Base-by-base conservation (phyloP, 23 tunicate genomes). In the Trididemnum clinides region DNA sequence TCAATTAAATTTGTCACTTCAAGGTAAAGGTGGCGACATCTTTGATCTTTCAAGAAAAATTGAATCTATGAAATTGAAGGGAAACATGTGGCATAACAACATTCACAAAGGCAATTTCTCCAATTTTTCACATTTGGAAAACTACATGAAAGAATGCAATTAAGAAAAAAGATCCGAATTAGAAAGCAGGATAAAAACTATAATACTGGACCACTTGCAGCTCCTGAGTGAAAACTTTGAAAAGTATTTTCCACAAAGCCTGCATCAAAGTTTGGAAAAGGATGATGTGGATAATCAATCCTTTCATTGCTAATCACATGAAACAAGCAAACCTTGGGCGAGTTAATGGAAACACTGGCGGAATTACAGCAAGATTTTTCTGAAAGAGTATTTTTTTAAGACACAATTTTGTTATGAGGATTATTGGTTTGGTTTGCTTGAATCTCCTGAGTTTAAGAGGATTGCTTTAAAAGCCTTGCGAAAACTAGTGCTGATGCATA, bases 21-120 rank as follows among this genome's bases (percentile, higher is more conserved):
- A 80, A 80, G 82, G 82, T 77, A 77, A 77, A 77, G 79, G 79
- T 72, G 79, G 82, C 63, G 82, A 77, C 64, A 77, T 77, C 82
- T 77, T 77, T 38, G 82, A 77, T 77, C n/a, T n/a, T n/a, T n/a
- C n/a, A 72, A 51, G 51, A 10, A 72, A 33, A 72, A 72, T 72
- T 1, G 50, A 25, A 28, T 44, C 62, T 31, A 51, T 44, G 18
- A 44, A 39, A 44, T 2, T 50, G 62, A 44, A 51, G 64, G 25
- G 2, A 77, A 51, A 77, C 27, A 44, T 77, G 62, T 50, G 5
- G 82, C 62, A 44, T 1, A 77, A 0, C 50, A 7, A 39, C 33
- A 21, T 50, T 6, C 63, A 50, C 63, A 50, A 77, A 77, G 22
- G 18, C 63, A 77, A 77, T 50, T 15, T 77, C 82, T 77, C 82